Conservation (phyloP, 2,113 vertebrate species). For the Ammodytes dubius region DNA sequence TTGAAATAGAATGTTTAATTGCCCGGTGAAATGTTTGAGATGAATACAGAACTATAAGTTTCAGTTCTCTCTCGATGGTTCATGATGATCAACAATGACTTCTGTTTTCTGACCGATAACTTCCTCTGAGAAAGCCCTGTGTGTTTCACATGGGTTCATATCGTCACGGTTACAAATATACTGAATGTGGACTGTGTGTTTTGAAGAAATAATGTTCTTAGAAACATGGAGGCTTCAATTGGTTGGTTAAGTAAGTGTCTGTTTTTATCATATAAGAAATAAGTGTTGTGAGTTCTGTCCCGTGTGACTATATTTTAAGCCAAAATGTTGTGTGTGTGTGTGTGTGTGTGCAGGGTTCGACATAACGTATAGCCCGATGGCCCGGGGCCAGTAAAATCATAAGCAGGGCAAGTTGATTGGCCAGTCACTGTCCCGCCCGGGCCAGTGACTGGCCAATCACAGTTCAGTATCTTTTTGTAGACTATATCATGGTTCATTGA, state of each 20-base stretch:
- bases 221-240: neutral
- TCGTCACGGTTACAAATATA: neutral
- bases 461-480: too few relatives aligned
- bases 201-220: neutral
- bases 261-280: neutral
- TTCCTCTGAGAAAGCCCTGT: conserved; percentile 49
- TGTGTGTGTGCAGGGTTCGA: too few relatives aligned
- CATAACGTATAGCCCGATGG: too few relatives aligned
- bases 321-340: too few relatives aligned
- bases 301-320: too few relatives aligned
- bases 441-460: too few relatives aligned
- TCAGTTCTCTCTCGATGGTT: neutral
- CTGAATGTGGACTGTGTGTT: neutral
- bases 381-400: too few relatives aligned
- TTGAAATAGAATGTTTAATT: neutral
- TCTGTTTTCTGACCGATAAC: conserved; percentile 56
- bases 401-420: too few relatives aligned
- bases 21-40: neutral
- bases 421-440: too few relatives aligned
- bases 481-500: too few relatives aligned
- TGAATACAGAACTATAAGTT: neutral
- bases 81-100: conserved; percentile 7
- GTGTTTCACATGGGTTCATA: conserved; percentile 29
- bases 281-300: too few relatives aligned
- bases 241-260: neutral